phyloP scores from a whole-genome alignment of 2,888 invertebrate species.

The Phorcus lineatus region DNA sequence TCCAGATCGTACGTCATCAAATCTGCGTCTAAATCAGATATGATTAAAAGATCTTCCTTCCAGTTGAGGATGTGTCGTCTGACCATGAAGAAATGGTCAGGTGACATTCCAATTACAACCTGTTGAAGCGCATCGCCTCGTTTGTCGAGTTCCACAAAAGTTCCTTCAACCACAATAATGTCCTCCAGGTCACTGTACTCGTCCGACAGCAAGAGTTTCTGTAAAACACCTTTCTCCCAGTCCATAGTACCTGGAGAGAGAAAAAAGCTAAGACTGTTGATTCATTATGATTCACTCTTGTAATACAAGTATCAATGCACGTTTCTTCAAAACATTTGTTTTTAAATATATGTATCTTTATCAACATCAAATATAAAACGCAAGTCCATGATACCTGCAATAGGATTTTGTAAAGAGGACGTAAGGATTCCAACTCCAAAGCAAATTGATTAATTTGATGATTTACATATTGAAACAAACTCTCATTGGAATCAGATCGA shows the following conservation, averaged over 20 bases:
- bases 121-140: conserved; percentile 16
- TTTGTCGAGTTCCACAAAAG: conserved; percentile 20
- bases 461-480: no score
- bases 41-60: neutral
- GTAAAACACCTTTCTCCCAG: neutral
- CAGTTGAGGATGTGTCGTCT: conserved; percentile 1
- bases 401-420: no score
- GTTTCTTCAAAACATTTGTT: no score
- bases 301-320: no score
- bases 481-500: no score
- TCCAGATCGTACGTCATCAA: neutral
- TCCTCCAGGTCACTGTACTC: conserved; percentile 22
- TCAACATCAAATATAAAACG: no score
- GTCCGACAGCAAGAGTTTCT: neutral
- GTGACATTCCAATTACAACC: conserved; percentile 14
- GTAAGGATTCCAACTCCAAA: no score
- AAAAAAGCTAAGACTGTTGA: no score
- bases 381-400: no score
- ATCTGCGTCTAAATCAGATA: neutral
- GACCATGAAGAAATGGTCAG: conserved; percentile 3
- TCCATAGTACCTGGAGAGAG: neutral
- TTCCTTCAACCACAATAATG: conserved; percentile 6
- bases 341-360: no score
- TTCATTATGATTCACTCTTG: no score
- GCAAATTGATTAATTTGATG: no score